phyloP scores from a whole-genome alignment of 2,888 invertebrate genomes.

The Luffia ferchaultella region DNA sequence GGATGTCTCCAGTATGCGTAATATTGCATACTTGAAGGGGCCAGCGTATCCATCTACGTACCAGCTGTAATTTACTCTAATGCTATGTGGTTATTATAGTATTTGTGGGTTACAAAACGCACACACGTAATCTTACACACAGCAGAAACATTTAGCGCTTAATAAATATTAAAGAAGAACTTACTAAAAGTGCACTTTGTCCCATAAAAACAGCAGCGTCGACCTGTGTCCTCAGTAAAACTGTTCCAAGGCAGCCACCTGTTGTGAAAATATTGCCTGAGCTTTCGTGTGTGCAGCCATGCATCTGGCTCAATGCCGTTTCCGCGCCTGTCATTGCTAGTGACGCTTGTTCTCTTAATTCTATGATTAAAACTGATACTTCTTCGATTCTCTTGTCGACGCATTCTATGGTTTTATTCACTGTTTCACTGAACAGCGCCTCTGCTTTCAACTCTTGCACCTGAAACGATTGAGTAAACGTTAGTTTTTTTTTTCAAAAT shows the following conservation, averaged over 20 bases:
- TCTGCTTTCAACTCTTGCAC: constrained; percentile 28
- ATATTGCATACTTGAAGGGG: too few relatives aligned
- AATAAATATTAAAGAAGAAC: too few relatives aligned
- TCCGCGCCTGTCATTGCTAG: constrained; percentile 27
- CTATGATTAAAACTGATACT: constrained; percentile 24
- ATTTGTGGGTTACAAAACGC: too few relatives aligned
- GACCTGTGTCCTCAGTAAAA: constrained; percentile 36
- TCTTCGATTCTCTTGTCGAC: constrained; percentile 33
- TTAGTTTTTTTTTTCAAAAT: too few relatives aligned
- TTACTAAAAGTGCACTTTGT: constrained; percentile 37
- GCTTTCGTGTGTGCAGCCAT: constrained; percentile 28
- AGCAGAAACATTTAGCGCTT: too few relatives aligned
- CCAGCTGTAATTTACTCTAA: too few relatives aligned
- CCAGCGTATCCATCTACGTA: too few relatives aligned
- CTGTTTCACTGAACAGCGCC: constrained; percentile 27
- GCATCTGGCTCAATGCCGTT: constrained; percentile 31
- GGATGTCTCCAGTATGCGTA: too few relatives aligned
- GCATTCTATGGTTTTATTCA: constrained; percentile 27
- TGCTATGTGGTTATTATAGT: too few relatives aligned
- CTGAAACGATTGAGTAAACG: constrained; percentile 28
- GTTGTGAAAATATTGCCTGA: constrained; percentile 25
- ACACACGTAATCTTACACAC: too few relatives aligned
- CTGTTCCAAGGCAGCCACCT: constrained; percentile 34
- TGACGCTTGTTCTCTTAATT: constrained; percentile 22
- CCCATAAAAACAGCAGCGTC: constrained; percentile 28